Base-by-base conservation (phyloP, 2,113 vertebrate genomes). In the Gorsachius goisagi region DNA sequence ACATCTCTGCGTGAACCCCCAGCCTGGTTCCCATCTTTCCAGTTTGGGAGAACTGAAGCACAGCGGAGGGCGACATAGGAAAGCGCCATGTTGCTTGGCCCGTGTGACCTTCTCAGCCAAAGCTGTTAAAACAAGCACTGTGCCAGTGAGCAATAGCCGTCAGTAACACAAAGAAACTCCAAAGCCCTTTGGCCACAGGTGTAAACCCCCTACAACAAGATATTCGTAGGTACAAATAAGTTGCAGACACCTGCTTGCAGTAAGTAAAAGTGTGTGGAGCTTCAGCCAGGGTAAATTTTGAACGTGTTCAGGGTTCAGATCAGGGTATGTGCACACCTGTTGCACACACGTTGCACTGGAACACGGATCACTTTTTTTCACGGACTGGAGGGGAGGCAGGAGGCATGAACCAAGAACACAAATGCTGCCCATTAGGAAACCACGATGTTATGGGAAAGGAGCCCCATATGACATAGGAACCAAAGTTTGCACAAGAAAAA, bases 401-500 rank as follows among this genome's bases (percentile, higher is more conserved):
- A 93, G 64, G 64, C 37, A 41, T 81, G 66, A 89, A 79, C 41
- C 66, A 53, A 92, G 69, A 96, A 83, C 69, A 89, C 35, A 90
- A 89, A 79, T 20, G 62, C 32, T 92, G 76, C 18, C 53, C 69
- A 15, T 55, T 19, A 30, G 60, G 80, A 84, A 89, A 21, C 33
- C 85, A 37, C 12, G 44, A 32, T 21, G 5, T 94, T 75, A 74
- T 55, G 87, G 75, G 53, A 88, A 93, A 76, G 47, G 41, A 90
- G 52, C 45, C 91, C 81, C 68, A n/a, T 39, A 49, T 45, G 71
- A 83, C 39, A 72, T 41, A 79, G 58, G 96, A 97, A 98, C 95
- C 97, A 97, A 97, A 97, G 94, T 95, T 84, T 97, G 93, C 94
- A 93, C 94, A 94, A 79, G 84, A 95, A 97, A 97, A 96, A 95